Evolutionary conservation across 2,797 vertebrate genomes (phyloP).

Genomic region (Melanotaenia parkinsoni): DNA sequence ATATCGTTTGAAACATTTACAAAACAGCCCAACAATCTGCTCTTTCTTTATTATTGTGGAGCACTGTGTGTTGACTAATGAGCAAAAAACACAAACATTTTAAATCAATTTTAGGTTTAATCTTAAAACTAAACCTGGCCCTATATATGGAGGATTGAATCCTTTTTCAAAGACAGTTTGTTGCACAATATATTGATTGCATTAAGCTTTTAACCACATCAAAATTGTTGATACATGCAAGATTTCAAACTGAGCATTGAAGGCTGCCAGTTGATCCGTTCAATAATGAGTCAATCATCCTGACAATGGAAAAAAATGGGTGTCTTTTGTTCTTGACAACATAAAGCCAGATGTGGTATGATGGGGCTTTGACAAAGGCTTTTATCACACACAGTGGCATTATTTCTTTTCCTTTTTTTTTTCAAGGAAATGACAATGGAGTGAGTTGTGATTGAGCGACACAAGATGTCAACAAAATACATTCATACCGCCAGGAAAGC

Average conservation of each 20-base stretch:
- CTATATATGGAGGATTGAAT: neutral
- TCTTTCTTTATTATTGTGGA: neutral
- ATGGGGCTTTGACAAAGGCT: constrained; percentile 28
- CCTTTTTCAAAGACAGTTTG: neutral
- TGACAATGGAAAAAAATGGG: constrained; percentile 6
- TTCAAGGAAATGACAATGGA: constrained; percentile 7
- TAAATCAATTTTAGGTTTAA: neutral
- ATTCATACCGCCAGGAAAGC: neutral
- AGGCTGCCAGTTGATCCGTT: constrained; percentile 30
- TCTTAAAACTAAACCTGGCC: neutral
- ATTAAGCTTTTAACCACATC: constrained; percentile 3
- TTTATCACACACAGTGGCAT: constrained; percentile 12
- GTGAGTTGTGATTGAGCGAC: neutral
- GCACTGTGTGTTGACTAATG: neutral
- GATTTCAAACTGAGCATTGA: constrained; percentile 17
- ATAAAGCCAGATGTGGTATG: constrained; percentile 22
- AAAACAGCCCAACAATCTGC: too few species aligned
- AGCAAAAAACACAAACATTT: neutral
- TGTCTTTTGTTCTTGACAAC: constrained; percentile 12
- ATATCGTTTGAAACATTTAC: too few species aligned
- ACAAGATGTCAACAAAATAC: neutral
- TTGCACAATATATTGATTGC: constrained; percentile 4
- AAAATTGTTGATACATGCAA: constrained; percentile 10
- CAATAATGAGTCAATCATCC: constrained; percentile 37
- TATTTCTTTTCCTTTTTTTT: neutral